Evolutionary conservation across 2,113 vertebrate species (phyloP).

Genomic region (human (Homo sapiens)): GRCh38 chr3:52065001-52065500

Average conservation of each 20-base stretch:
- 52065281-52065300: slow-evolving; percentile 61
- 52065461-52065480: neutral
- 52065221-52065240: neutral
- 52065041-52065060: neutral
- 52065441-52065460: neutral
- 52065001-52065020: neutral
- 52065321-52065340: slow-evolving; percentile 60
- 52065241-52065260: slow-evolving; percentile 47
- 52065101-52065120: neutral
- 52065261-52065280: slow-evolving; percentile 26
- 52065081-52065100: neutral
- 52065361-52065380: slow-evolving; percentile 72
- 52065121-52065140: neutral
- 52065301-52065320: slow-evolving; percentile 51
- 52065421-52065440: neutral
- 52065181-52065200: neutral
- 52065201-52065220: neutral
- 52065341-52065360: slow-evolving; percentile 32
- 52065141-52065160: neutral
- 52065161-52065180: neutral
- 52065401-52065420: neutral
- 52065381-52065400: slow-evolving; percentile 12
- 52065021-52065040: neutral
- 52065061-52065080: neutral
- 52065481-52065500: neutral